Conservation (phyloP, 2,113 vertebrate genomes). For the Otocyon megalotis region DNA sequence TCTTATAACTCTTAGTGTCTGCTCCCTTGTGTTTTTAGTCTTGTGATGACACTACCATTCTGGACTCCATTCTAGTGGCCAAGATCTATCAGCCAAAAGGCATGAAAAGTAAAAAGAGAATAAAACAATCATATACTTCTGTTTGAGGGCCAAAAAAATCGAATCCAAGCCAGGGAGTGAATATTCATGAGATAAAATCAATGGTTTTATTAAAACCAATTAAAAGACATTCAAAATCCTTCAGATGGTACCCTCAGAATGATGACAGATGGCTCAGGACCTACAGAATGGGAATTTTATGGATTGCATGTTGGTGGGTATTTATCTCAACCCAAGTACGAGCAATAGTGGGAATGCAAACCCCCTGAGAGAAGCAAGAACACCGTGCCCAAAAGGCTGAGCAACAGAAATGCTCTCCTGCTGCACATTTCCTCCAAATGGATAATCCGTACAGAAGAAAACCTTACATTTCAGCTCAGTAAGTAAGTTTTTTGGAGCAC, state of each 20-base stretch:
- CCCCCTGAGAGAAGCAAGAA: background rate
- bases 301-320: background rate
- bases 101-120: constrained; percentile 9
- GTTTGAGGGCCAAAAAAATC: background rate
- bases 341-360: background rate
- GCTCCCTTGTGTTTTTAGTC: background rate
- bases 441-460: background rate
- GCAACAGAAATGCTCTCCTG: background rate
- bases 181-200: background rate
- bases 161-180: background rate
- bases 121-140: background rate
- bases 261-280: background rate
- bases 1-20: background rate
- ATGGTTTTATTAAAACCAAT: background rate
- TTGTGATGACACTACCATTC: background rate
- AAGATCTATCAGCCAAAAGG: background rate
- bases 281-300: background rate
- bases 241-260: background rate
- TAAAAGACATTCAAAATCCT: background rate
- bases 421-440: background rate
- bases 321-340: background rate
- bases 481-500: background rate
- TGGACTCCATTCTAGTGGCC: background rate
- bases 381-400: background rate
- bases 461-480: background rate